Percentiles rank a stretch among this genome's conserved stretches.
phyloP scores from a whole-genome alignment of 1,140 invertebrate genomes.

The Wiebesia pumilae region DNA sequence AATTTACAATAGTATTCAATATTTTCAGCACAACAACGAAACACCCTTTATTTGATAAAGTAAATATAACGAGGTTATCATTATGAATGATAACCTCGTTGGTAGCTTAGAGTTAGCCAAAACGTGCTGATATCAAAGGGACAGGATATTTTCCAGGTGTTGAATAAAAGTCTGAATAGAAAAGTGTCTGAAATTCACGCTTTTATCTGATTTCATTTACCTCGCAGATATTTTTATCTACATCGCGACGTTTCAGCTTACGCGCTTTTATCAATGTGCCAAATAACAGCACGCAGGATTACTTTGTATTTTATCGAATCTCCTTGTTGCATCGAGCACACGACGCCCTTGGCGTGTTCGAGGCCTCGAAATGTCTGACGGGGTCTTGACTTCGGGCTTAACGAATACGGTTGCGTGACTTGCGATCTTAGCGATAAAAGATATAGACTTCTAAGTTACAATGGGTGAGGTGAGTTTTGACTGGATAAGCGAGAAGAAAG shows the following conservation, averaged over 20 bases:
- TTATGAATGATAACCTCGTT: too few relatives aligned
- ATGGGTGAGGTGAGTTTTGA: conserved; percentile 17
- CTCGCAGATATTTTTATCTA: not conserved
- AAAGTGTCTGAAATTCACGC: not conserved
- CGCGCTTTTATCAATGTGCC: not conserved
- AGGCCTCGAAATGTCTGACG: not conserved
- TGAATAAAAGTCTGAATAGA: not conserved
- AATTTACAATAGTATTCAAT: not conserved
- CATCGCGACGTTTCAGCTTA: not conserved
- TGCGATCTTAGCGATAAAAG: conserved; percentile 34
- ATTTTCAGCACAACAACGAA: not conserved
- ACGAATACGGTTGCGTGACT: conserved; percentile 19
- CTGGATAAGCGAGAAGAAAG: not conserved
- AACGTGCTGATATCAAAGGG: too few relatives aligned
- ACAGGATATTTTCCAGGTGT: not conserved
- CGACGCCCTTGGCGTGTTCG: not conserved
- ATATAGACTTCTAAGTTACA: conserved; percentile 38
- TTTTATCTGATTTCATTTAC: not conserved
- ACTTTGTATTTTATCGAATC: not conserved
- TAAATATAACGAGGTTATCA: too few relatives aligned
- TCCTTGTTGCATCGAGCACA: not conserved
- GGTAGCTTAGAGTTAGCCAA: too few relatives aligned
- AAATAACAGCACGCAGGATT: not conserved
- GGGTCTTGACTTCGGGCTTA: not conserved
- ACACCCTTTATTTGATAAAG: too few relatives aligned